Evolutionary conservation across 1,140 invertebrate species (phyloP).

Genomic region (Drosophila miranda): DNA sequence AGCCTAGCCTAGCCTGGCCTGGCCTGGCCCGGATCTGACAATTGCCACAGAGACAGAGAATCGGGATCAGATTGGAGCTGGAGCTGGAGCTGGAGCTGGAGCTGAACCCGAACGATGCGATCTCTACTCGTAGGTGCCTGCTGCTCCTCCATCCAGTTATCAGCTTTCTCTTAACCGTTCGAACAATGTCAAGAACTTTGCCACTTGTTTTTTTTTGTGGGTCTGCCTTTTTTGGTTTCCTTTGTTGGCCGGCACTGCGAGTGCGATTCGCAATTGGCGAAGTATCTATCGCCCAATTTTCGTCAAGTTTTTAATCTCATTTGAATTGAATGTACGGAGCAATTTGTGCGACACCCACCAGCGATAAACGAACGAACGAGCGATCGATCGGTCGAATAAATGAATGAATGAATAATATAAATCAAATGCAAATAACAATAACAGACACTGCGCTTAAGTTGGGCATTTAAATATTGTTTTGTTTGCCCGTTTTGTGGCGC

Average conservation of each 20-base stretch:
- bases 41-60: conserved; percentile 37
- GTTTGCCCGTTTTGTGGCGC: background rate
- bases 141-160: conserved; percentile 24
- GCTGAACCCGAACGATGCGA: conserved; percentile 17
- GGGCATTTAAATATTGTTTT: conserved; percentile 37
- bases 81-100: conserved; percentile 11
- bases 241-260: conserved; percentile 3
- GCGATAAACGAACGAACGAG: background rate
- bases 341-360: conserved; percentile 39
- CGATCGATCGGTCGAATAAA: conserved; percentile 14
- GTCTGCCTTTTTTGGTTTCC: conserved; percentile 8
- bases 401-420: conserved; percentile 48
- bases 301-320: conserved; percentile 56
- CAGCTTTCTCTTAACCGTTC: conserved; percentile 75
- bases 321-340: conserved; percentile 11
- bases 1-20: background rate
- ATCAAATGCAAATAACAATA: conserved; percentile 61
- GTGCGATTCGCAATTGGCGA: conserved; percentile 33
- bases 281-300: conserved; percentile 24
- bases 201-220: conserved; percentile 34
- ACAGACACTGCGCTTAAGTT: conserved; percentile 17
- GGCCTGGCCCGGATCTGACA: conserved; percentile 43
- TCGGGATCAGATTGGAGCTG: conserved; percentile 42
- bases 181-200: conserved; percentile 68
- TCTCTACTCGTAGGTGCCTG: background rate